Evolutionary conservation across 2,113 vertebrate genomes (phyloP), one percentile per base, ranked within the genome.

Genomic region (Carollia perspicillata): DNA sequence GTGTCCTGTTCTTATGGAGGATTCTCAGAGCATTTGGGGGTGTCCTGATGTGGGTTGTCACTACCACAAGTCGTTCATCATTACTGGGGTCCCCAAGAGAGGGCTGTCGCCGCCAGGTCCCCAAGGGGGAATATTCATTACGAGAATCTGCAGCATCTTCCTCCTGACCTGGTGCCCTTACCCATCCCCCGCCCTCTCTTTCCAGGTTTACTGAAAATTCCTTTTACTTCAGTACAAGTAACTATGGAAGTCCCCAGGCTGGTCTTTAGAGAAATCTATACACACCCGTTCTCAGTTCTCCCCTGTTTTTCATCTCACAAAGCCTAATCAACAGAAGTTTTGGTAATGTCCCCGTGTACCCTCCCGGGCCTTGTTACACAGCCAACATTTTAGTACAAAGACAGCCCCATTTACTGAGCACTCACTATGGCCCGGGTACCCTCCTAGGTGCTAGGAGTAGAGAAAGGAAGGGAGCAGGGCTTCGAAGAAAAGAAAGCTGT

Each of bases 361-460:
- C 14, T 47, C n/a, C 9, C 20, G 6, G 30, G 17, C 87, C 65
- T 47, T 20, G 51, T 69, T 69, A 89, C 79, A 35, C 0, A 7
- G 30, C 55, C 30, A 40, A 14, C 13, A 35, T 23, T 75, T 86
- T 26, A 63, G 28, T 33, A n/a, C 42, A 7, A 37, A 42, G 53
- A 63, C 53, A 33, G 37, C 11, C 22, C 63, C 23, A 0, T 23
- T 37, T 22, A 35, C 80, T 1, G 2, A n/a, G 51, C 22, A 0
- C 30, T 28, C 51, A 17, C 20, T 4, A 8, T 3, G 22, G 42
- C 93, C 80, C 35, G 8, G 72, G 63, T 22, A 4, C 22, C 60
- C 60, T 37, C 23, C 53, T 10, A 22, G 68, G 47, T 37, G 22
- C 78, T 69, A 37, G 93, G 71, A 78, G 26, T 5, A 18, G 33